These are phyloP conservation scores for Triplophysa bombifrons DNA, from an alignment of 2,797 vertebrate species.

Conservation along the genomic window DNA sequence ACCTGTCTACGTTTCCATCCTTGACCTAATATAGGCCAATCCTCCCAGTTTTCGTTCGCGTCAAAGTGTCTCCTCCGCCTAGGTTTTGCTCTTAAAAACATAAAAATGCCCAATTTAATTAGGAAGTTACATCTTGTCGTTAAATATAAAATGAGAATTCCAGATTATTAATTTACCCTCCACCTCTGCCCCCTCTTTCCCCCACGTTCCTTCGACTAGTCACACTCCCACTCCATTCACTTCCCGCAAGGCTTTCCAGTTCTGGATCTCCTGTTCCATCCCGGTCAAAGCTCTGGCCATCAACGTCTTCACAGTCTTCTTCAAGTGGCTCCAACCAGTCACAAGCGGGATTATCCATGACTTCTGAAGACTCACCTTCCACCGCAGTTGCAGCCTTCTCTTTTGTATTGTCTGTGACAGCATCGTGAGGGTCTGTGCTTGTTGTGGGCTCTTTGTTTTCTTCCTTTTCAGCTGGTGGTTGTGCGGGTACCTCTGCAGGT, in stretches of 20 bases:
- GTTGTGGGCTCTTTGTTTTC: constrained; percentile 21
- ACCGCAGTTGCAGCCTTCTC: background rate
- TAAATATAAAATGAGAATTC: background rate
- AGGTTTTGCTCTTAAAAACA: background rate
- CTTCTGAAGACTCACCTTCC: constrained; percentile 30
- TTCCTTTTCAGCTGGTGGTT: background rate
- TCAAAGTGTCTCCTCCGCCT: constrained; percentile 3
- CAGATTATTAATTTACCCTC: constrained; percentile 61
- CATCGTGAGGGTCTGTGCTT: constrained; percentile 7
- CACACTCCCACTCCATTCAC: constrained; percentile 69
- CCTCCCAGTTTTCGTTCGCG: constrained; percentile 81
- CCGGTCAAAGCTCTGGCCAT: constrained; percentile 52
- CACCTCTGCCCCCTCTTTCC: constrained; percentile 24
- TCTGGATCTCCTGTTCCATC: constrained; percentile 61
- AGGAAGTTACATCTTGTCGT: background rate
- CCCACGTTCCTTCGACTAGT: constrained; percentile 60
- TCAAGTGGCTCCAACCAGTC: constrained; percentile 82
- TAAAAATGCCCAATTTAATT: background rate
- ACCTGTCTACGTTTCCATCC: constrained; percentile 88
- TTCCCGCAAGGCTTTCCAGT: constrained; percentile 72
- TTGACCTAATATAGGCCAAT: constrained; percentile 80
- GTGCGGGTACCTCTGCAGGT: constrained; percentile 23
- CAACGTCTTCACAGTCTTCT: constrained; percentile 63
- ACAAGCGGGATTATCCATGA: constrained; percentile 60
- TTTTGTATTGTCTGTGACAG: constrained; percentile 8